A percentile compares a stretch with the other conserved stretches of the same genome.
Evolutionary conservation across 2,113 vertebrate species (phyloP).

Genomic region (Nematolebias whitei): DNA sequence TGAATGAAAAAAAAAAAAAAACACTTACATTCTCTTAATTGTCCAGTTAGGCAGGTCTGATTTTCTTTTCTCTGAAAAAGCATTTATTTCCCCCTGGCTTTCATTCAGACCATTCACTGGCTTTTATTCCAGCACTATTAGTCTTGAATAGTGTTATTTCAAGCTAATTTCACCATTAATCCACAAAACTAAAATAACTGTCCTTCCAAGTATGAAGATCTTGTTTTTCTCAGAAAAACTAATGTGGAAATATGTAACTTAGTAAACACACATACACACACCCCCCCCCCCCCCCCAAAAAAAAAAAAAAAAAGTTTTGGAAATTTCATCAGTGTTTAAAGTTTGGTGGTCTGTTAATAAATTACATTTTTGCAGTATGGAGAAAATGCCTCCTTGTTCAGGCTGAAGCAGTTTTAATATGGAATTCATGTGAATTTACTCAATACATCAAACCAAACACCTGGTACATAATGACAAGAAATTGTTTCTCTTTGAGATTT

Average conservation of each 20-base stretch:
- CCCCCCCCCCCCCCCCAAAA: no score
- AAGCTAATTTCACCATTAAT: neutral
- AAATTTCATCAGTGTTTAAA: neutral
- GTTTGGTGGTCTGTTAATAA: neutral
- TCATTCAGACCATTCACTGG: neutral
- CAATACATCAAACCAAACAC: constrained; percentile 12
- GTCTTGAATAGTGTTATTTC: neutral
- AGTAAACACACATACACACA: no score
- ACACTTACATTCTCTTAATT: no score
- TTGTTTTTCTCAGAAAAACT: neutral
- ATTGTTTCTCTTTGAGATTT: no score
- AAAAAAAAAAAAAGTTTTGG: neutral
- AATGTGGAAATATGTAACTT: neutral
- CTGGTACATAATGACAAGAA: no score
- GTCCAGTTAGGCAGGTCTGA: no score
- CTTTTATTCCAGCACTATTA: no score
- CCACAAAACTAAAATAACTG: neutral
- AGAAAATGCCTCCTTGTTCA: neutral
- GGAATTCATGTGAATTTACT: neutral
- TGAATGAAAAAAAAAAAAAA: no score
- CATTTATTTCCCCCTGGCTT: neutral
- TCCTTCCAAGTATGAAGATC: neutral
- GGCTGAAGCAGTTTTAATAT: neutral
- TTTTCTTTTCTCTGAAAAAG: neutral
- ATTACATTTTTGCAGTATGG: neutral